Base-by-base conservation (phyloP, 2,797 vertebrate species). In the Pseudopleuronectes americanus region DNA sequence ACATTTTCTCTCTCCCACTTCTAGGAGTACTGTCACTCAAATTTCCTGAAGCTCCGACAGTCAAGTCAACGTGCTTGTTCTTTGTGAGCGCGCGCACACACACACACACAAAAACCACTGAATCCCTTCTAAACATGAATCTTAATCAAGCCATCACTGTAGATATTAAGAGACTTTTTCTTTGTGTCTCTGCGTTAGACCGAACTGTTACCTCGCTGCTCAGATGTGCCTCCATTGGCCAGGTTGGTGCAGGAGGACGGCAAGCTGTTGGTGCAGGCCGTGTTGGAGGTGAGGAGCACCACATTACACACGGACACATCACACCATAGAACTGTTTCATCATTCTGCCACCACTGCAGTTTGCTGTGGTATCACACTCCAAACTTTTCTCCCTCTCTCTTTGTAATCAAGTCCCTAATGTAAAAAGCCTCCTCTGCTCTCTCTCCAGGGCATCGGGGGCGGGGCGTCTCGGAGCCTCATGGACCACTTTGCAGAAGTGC, bases 401-500 rank as follows among this genome's bases (percentile, higher is more conserved):
- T 17, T 19, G 54, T 68, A 52, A 74, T 62, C 21, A 63, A 64
- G 48, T 69, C 59, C 49, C 57, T 45, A 6, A n/a, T 79, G 64
- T 76, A 31, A 33, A 67, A 51, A 45, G 0, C 54, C 28, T 45
- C 31, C 41, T 48, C 22, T 0, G 3, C 58, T 66, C 14, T 70
- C 13, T 70, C 60, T 68, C 14, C 87, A 99, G 98, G 98, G 96
- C 2, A 93, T 99, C 0, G 98, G 98, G 0, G 98, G 98, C 62
- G 97, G 97, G 80, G 97, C 97, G 2, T 97, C 98, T 66, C 96
- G 98, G 73, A 96, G 94, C 89, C 94, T 99, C 83, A 99, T 99
- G 98, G 98, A 99, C 88, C 96, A 96, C 90, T 99, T 98, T 17
- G 97, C 97, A 2, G 98, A 99, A 81, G 96, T 99, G 88, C 93